Evolutionary conservation across 2,113 vertebrate species (phyloP), one percentile per base, ranked within the genome.

Genomic region (Oreochromis spilurus): DNA sequence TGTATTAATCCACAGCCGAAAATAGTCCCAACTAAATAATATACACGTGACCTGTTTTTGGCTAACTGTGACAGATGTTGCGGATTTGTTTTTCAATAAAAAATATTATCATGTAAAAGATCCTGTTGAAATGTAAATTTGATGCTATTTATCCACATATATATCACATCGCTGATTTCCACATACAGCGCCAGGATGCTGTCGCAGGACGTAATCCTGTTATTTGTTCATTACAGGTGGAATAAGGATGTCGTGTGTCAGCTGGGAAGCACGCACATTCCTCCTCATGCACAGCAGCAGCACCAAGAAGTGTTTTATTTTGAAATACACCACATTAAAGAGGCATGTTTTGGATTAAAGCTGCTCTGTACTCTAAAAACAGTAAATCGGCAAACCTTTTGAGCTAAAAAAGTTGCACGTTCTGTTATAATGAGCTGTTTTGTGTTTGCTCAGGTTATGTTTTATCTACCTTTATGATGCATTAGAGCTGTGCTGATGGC

Each of bases 381-480:
- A 26, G 24, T 58, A 29, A 16, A 58, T 29, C 50, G 21, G n/a
- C 52, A 54, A 54, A 24, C 2, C 5, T 2, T 17, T 45, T 77
- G 70, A 75, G 24, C 43, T 2, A 2, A 9, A 50, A 9, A 4
- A 19, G 16, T 50, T 12, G 16, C 26, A 34, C 7, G 6, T 34
- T 52, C 10, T 31, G 43, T 31, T 2, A 31, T 31, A 75, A 50
- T 13, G 26, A 31, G 19, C 21, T 17, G n/a, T 72, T 72, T 26
- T 72, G 40, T 29, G 21, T 77, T 77, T 50, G 43, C 43, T 50
- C 0, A 77, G 19, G 45, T n/a, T n/a, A 0, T 34, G 72, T 77
- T 75, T 75, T 75, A 16, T 75, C 43, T 48, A 48, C 24, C 45
- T 7, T 75, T 5, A 75, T 75, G 43, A 17, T 77, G 26, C 4